Conservation (phyloP, 2,113 vertebrate species). For the Campylomormyrus numenius region DNA sequence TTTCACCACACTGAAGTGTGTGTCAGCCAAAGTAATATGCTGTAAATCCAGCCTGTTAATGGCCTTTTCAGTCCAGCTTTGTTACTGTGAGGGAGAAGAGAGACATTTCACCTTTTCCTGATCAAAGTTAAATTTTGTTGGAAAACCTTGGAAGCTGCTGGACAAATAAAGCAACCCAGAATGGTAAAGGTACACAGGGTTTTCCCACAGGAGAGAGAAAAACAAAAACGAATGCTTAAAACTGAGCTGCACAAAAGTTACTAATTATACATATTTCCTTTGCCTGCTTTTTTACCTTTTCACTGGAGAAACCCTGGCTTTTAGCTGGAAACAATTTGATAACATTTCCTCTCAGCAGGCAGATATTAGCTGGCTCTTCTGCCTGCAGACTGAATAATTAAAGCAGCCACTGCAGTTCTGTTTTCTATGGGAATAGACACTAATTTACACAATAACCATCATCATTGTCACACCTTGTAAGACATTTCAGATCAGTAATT, state of each 20-base stretch:
- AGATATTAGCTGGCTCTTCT: conserved; percentile 17
- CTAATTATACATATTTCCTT: not conserved
- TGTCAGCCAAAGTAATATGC: not conserved
- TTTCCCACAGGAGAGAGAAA: not conserved
- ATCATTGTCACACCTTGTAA: not conserved
- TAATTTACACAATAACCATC: not conserved
- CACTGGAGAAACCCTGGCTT: not conserved
- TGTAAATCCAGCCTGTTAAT: not conserved
- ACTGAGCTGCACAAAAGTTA: not conserved
- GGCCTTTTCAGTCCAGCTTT: not conserved
- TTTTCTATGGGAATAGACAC: not conserved
- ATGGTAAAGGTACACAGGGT: not conserved
- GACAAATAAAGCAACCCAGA: not conserved
- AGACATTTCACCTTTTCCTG: not conserved
- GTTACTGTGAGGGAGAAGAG: not conserved
- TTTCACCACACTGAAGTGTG: not conserved
- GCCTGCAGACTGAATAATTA: conserved; percentile 24
- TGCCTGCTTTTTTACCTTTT: not conserved
- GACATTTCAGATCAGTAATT: not conserved
- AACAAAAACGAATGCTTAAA: not conserved
- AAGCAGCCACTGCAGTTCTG: conserved; percentile 5
- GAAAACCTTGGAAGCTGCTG: not conserved
- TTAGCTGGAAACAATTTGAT: conserved; percentile 9
- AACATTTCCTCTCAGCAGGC: conserved; percentile 17
- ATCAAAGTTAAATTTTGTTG: not conserved